Base-by-base conservation (phyloP, 37 sponge, comb jelly and placozoan species). In the Axinella damicornis region DNA sequence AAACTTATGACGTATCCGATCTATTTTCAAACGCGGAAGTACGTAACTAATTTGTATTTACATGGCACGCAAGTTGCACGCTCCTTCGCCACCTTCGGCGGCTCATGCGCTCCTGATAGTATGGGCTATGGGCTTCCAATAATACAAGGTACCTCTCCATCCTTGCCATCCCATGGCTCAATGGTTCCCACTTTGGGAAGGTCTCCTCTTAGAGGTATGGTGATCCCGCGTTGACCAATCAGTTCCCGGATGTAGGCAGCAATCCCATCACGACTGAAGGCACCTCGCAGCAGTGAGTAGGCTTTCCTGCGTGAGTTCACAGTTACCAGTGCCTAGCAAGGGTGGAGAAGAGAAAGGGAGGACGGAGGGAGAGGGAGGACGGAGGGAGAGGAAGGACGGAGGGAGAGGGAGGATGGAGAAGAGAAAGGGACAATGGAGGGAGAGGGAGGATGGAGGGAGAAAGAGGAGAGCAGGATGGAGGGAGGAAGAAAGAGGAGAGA, bases 161-260 rank as follows among this genome's bases (percentile, higher is more conserved):
- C 99, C 39, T 99, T 96, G 19, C 99, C 99, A 65, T 99, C 97
- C 99, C 99, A 99, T 17, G 94, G 94, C 69, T 97, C 94, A 1
- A 76, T 61, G 13, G 53, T 40, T 11, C 63, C 25, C 0, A 94
- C 53, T 28, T 67, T 40, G 17, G 98, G 96, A 12, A 97, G 79
- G 30, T 79, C 94, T 6, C 90, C 81, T 31, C 66, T 79, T n/a
- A 95, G 32, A 21, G 91, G 24, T 20, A 66, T 75, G 28, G 83
- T 92, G 27, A 54, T 35, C 0, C 96, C 92, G 25, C 94, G 71
- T 61, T 86, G 88, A 69, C 77, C 82, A 21, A 82, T 55, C 12
- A 95, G 73, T 22, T 88, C 86, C 28, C 95, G 65, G 54, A 99
- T 74, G 65, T 87, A 95, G 38, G 95, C 97, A 28, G 85, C 79